Evolutionary conservation across 2,797 vertebrate species (phyloP), one percentile per base, ranked within the genome.

Genomic region (Anas bahamensis): DNA sequence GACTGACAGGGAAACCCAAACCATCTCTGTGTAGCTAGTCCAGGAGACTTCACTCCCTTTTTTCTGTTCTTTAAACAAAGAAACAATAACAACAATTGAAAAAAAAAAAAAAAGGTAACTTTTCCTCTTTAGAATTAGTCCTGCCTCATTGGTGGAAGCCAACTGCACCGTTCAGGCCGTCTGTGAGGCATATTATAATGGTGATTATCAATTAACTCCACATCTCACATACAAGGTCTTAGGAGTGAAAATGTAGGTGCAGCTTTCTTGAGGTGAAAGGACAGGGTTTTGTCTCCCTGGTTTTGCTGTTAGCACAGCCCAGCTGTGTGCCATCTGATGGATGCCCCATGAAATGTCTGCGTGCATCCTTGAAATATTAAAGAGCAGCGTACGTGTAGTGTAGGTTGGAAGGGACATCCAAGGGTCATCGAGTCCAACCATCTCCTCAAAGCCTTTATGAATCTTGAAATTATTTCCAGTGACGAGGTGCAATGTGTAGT

Each of bases 241-340:
- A 53, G 44, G 71, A 48, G 65, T 29, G 46, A 15, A 82, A 48
- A 68, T 26, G 37, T 22, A 48, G 42, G 21, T 78, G 39, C 22
- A 77, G 35, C 7, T 63, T 61, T 79, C 28, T n/a, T 52, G 61
- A 65, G 26, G 9, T 64, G 65, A 50, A 28, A 59, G 63, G 35
- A 29, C 53, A 75, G 26, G 17, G 2, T 17, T 17, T 63, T 61
- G 28, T 50, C 28, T 44, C 44, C 7, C 7, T 28, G 35, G 13
- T 48, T 57, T 66, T 19, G 59, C 16, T 70, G n/a, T 48, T 60
- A 61, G 16, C 17, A 10, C 37, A n/a, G 0, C 37, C 8, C 44
- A 78, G 37, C 28, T 6, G 5, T 48, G 44, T 29, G 35, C n/a
- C 10, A 2, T 4, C 18, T 7, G 1, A 0, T 13, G 12, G 17